Evolutionary conservation across 2,797 vertebrate genomes (phyloP), one percentile per base, ranked within the genome.

Genomic region (Gambusia yucatana): DNA sequence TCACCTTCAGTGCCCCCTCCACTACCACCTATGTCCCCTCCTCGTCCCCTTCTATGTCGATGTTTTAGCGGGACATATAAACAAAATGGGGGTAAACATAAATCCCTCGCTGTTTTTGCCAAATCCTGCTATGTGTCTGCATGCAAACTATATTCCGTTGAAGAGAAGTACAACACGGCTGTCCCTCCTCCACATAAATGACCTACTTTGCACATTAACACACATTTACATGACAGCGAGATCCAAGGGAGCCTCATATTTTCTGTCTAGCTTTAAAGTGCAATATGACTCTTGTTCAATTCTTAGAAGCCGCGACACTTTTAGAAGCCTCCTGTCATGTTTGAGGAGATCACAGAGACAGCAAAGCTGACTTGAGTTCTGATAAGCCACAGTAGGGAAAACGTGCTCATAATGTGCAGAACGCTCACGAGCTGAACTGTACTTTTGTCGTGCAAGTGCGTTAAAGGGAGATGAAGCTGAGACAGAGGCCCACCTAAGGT

Each of bases 161-260:
- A 89, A 88, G 90, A 91, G 89, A 87, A 83, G 77, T 88, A 87
- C 86, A 84, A 86, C 80, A 86, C 75, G 86, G 88, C 87, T 90
- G 92, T 90, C 84, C 87, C 92, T 48, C 92, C 89, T 95, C 94
- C 93, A 95, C 93, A 95, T 93, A 94, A 95, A 92, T 95, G 93
- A 96, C 94, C 95, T 94, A 95, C 94, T 95, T 95, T 93, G 87
- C 91, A 92, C 92, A 93, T 90, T 94, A 92, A 91, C 90, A 94
- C 93, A 93, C 92, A 93, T 94, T 94, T 92, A 92, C 87, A 93
- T 84, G 88, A 87, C 86, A 86, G 89, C 90, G 44, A 88, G 90
- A 91, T 91, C 85, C 82, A 82, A 85, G 86, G 84, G 86, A 83
- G 91, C 88, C 87, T 90, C 76, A 70, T 90, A 73, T 78, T 87